Percentiles rank a stretch among this genome's conserved stretches.
Evolutionary conservation across 2,888 invertebrate species (phyloP).

Genomic region (Lottia scabra): DNA sequence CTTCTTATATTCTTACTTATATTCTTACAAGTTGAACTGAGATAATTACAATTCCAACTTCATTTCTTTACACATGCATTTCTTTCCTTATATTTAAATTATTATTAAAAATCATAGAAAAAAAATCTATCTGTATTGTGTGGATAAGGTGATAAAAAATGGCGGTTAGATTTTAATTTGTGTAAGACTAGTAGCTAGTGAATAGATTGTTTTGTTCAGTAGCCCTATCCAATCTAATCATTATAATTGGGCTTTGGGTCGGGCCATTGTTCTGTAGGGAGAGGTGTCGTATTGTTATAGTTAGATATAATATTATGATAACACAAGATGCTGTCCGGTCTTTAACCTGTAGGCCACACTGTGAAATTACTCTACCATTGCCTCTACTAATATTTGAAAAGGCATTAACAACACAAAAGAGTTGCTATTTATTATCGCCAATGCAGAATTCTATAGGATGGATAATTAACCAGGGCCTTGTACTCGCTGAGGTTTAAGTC

Average conservation of each 20-base stretch:
- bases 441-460: constrained; percentile 30
- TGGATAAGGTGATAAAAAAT: too few species aligned
- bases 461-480: constrained; percentile 20
- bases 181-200: too few species aligned
- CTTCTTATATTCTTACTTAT: too few species aligned
- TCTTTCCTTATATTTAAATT: too few species aligned
- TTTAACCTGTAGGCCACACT: constrained; percentile 4
- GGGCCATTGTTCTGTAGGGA: not conserved
- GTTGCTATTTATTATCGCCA: constrained; percentile 28
- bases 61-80: too few species aligned
- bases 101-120: too few species aligned
- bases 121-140: too few species aligned
- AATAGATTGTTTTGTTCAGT: not conserved
- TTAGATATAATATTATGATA: constrained; percentile 4
- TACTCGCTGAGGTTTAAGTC: constrained; percentile 11
- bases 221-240: not conserved
- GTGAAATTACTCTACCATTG: constrained; percentile 22
- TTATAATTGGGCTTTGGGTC: constrained; percentile 2
- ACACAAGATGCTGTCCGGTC: constrained; percentile 1
- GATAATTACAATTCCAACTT: too few species aligned
- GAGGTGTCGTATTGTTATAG: constrained; percentile 5
- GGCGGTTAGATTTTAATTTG: too few species aligned
- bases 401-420: constrained; percentile 27
- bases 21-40: too few species aligned
- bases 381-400: constrained; percentile 30